Evolutionary conservation across 2,797 vertebrate genomes (phyloP).

Genomic region (Percopsis omiscomaycus): DNA sequence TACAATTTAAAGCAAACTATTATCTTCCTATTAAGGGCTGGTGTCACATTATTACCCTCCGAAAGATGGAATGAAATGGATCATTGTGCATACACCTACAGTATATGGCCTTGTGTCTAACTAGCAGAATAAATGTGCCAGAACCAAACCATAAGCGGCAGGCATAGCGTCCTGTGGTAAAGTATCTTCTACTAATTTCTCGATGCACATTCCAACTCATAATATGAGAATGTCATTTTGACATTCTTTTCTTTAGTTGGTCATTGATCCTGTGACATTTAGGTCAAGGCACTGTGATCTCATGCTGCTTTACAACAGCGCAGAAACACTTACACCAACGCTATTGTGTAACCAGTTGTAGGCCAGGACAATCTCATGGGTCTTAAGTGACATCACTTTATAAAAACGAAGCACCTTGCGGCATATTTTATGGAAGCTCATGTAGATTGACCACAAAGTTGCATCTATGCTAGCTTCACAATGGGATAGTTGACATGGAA

Average conservation of each 20-base stretch:
- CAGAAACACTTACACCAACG: slow-evolving; percentile 26
- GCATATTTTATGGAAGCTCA: slow-evolving; percentile 24
- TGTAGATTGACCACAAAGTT: slow-evolving; percentile 42
- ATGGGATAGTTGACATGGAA: not conserved
- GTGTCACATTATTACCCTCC: slow-evolving; percentile 15
- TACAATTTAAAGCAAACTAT: slow-evolving; percentile 39
- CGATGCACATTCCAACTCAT: slow-evolving; percentile 9
- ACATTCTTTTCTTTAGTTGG: slow-evolving; percentile 6
- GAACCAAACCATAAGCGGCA: slow-evolving; percentile 1
- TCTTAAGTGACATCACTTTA: slow-evolving; percentile 60
- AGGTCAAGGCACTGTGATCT: slow-evolving; percentile 63
- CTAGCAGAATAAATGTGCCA: too few species aligned
- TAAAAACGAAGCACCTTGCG: slow-evolving; percentile 36
- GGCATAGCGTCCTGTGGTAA: not conserved
- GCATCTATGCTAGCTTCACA: slow-evolving; percentile 17
- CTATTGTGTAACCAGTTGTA: slow-evolving; percentile 47
- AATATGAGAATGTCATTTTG: too few species aligned
- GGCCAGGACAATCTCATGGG: slow-evolving; percentile 55
- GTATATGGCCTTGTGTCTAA: too few species aligned
- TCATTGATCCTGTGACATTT: slow-evolving; percentile 47
- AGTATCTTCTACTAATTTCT: slow-evolving; percentile 9
- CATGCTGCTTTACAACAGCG: slow-evolving; percentile 22
- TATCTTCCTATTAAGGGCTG: slow-evolving; percentile 35
- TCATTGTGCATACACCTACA: not conserved
- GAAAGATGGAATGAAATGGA: not conserved